Evolutionary conservation across 2,113 vertebrate genomes (phyloP), one percentile per base, ranked within the genome.

Genomic region (Eudyptes chrysolophus): DNA sequence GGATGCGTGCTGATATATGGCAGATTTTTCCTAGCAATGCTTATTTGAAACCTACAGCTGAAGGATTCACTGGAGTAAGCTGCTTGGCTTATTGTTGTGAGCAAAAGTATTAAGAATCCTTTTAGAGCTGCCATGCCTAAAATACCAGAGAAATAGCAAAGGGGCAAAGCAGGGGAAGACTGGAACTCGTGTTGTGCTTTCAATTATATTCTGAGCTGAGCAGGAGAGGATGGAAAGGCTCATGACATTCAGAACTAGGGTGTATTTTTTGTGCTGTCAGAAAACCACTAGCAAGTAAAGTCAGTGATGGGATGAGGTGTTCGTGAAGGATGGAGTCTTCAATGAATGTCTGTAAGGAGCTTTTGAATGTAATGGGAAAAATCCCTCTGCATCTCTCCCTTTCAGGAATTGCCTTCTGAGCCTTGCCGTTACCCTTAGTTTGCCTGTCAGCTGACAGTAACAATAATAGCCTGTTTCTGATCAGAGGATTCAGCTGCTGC

Each of bases 401-500:
- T 92, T 84, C 61, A 87, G 77, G 80, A 91, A 16, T 55, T 87
- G 86, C 69, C 13, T 79, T 84, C 61, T 89, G 72, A 89, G 90
- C 60, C 86, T 74, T 82, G 65, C 80, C 8, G 21, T 87, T 96
- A 26, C 62, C 61, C 52, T 65, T 20, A 57, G 65, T 26, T 69
- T 95, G 81, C 66, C 52, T 11, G 8, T 82, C 89, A 87, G 86
- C 79, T 92, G 87, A 69, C 90, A 92, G n/a, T n/a, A 32, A 20
- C 36, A 86, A 92, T 52, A 94, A 54, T 38, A 87, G 86, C 69
- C 86, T 81, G 51, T 44, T 76, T 84, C 93, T 96, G 77, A 93
- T 87, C 89, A 62, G 84, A 89, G 91, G 61, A 61, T 92, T 96
- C 86, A 94, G 87, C 84, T 94, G 78, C 87, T 94, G 96, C 95